These are phyloP conservation scores for Chrysochloris asiatica DNA, from an alignment of 2,113 vertebrate species.

Conservation along the genomic window DNA sequence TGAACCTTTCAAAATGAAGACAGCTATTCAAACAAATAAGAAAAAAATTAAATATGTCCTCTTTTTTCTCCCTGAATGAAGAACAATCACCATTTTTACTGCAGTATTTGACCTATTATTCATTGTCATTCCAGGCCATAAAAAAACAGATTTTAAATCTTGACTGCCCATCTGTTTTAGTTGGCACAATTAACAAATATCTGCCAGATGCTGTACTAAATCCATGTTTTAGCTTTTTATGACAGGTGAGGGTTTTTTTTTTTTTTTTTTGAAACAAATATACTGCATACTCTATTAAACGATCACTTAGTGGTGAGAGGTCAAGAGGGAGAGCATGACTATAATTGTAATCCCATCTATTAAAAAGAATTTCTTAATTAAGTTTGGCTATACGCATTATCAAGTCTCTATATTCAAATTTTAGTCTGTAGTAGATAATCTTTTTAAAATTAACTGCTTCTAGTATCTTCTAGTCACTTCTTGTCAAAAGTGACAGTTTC, in stretches of 20 bases:
- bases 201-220: slow-evolving; percentile 53
- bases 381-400: no score
- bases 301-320: neutral
- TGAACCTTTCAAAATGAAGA: neutral
- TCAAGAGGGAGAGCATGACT: neutral
- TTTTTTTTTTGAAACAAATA: no score
- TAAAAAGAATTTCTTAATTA: slow-evolving; percentile 11
- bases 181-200: slow-evolving; percentile 54
- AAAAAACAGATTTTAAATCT: slow-evolving; percentile 60
- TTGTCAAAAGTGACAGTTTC: no score
- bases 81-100: neutral
- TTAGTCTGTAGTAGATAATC: neutral
- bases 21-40: neutral
- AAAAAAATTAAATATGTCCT: neutral
- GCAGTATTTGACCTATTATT: slow-evolving; percentile 52
- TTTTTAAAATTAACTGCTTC: neutral
- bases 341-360: neutral
- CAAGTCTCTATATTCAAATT: no score
- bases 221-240: slow-evolving; percentile 30
- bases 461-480: no score
- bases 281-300: neutral
- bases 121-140: slow-evolving; percentile 23
- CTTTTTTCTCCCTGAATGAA: slow-evolving; percentile 20
- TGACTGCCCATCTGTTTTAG: slow-evolving; percentile 41
- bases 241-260: neutral